These are phyloP conservation scores for Peromyscus californicus DNA, from an alignment of 2,113 vertebrate species.

Conservation along the genomic window DNA sequence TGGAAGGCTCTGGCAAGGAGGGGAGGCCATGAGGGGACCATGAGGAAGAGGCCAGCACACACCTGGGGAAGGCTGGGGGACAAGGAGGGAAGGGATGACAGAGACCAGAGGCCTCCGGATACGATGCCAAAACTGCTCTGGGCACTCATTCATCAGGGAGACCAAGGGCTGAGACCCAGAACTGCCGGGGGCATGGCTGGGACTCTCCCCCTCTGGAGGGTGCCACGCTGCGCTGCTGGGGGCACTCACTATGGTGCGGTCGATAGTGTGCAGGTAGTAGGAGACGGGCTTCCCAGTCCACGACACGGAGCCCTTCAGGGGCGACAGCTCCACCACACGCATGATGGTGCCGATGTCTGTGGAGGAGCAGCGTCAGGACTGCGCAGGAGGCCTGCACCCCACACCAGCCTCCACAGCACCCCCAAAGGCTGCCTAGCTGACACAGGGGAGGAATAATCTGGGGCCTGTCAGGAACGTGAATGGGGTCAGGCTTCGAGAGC, in stretches of 20 bases:
- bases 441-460: too few relatives aligned
- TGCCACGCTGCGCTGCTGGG: fast-evolving
- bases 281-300: conserved; percentile 99
- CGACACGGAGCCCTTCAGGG: conserved; percentile 97
- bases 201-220: neutral
- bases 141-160: neutral
- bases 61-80: neutral
- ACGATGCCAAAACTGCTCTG: neutral
- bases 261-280: conserved; percentile 99
- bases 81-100: too few relatives aligned
- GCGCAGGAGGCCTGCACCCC: neutral
- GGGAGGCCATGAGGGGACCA: neutral
- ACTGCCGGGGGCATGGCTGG: neutral
- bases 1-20: too few relatives aligned
- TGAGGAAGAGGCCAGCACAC: neutral
- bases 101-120: neutral
- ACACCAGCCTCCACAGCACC: neutral
- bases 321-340: conserved; percentile 98
- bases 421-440: neutral
- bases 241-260: conserved; percentile 98
- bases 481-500: neutral
- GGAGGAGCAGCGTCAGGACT: neutral
- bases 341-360: conserved; percentile 99
- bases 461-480: neutral
- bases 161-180: neutral